A percentile compares a stretch with the other conserved stretches of the same genome.
These are phyloP conservation scores for Ctenodactylus gundi DNA, from an alignment of 2,113 vertebrate species.

Conservation along the genomic window DNA sequence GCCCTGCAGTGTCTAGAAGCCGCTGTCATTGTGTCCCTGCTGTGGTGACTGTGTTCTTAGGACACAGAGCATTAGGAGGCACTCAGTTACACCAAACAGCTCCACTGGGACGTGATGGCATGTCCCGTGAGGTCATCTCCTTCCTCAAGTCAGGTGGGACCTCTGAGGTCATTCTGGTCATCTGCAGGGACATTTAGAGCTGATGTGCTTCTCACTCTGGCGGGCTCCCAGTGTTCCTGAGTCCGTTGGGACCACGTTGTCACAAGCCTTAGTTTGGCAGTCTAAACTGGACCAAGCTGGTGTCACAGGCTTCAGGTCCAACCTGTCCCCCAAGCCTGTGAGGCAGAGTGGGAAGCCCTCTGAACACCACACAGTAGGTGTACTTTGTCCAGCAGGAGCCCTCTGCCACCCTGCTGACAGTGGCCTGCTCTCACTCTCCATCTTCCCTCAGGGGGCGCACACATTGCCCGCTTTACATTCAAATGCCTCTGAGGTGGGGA, in stretches of 20 bases:
- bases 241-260: background rate
- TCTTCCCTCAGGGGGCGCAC: background rate
- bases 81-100: background rate
- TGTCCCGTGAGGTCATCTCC: background rate
- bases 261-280: background rate
- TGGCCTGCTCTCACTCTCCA: too few species aligned
- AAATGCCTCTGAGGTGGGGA: rapidly evolving
- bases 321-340: background rate
- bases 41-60: background rate
- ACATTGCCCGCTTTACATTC: background rate
- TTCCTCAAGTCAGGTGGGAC: background rate
- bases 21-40: background rate
- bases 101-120: background rate
- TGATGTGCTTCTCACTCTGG: background rate
- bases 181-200: background rate
- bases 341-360: background rate
- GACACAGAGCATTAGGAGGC: background rate
- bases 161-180: background rate
- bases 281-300: background rate
- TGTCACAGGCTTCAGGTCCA: background rate
- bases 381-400: background rate
- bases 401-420: background rate
- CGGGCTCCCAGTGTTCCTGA: background rate
- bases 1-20: background rate
- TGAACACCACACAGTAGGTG: background rate